Conservation (phyloP, 2,888 invertebrate genomes). For the Nephrotoma flavescens region DNA sequence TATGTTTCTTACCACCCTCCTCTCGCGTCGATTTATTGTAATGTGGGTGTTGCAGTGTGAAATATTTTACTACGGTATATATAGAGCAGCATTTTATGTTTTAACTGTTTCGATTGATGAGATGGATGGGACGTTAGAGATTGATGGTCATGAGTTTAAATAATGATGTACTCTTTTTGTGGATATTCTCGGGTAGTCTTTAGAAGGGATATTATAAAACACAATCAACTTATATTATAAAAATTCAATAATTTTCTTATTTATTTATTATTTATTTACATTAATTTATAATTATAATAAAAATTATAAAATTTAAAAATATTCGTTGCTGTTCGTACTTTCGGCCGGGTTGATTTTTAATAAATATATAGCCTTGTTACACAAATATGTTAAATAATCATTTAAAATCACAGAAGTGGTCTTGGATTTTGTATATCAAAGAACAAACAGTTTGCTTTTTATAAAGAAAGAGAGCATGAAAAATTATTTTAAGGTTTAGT, state of each 20-base stretch:
- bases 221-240: background rate
- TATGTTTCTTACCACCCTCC: too few relatives aligned
- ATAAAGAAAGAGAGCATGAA: background rate
- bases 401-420: background rate
- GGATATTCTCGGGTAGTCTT: too few relatives aligned
- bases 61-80: too few relatives aligned
- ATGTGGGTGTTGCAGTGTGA: too few relatives aligned
- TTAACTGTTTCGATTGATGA: too few relatives aligned
- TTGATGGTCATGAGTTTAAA: too few relatives aligned
- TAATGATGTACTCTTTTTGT: too few relatives aligned
- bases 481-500: slow-evolving; percentile 9
- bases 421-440: background rate
- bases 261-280: background rate
- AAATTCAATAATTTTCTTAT: background rate
- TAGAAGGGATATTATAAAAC: too few relatives aligned
- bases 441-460: background rate
- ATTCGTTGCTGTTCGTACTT: background rate
- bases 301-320: background rate
- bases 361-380: background rate
- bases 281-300: background rate
- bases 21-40: too few relatives aligned
- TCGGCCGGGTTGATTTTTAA: background rate
- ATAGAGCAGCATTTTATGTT: too few relatives aligned
- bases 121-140: too few relatives aligned
- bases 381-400: background rate